Conservation (phyloP, 2,888 invertebrate species). For the Yponomeuta sedellus region DNA sequence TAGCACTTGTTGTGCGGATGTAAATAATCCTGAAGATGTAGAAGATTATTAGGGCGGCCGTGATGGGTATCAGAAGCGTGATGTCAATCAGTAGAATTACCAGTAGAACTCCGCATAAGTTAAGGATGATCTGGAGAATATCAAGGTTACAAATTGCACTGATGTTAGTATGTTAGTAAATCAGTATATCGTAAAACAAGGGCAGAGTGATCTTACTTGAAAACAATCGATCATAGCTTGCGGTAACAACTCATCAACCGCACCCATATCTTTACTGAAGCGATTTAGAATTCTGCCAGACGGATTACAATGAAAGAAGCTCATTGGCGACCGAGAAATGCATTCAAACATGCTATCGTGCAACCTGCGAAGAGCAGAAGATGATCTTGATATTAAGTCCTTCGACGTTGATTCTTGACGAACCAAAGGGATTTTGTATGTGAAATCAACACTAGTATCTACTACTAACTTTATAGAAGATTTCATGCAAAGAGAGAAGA, state of each 20-base stretch:
- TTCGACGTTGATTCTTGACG: too few relatives aligned
- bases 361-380: constrained; percentile 43
- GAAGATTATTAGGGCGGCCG: constrained; percentile 78
- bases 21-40: constrained; percentile 79
- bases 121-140: constrained; percentile 81
- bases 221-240: constrained; percentile 84
- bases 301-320: constrained; percentile 90
- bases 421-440: too few relatives aligned
- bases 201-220: constrained; percentile 53
- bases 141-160: neutral
- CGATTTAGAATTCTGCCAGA: constrained; percentile 85
- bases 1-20: constrained; percentile 81
- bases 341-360: constrained; percentile 82
- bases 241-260: constrained; percentile 86
- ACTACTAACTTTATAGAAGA: constrained; percentile 75
- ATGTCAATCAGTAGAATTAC: constrained; percentile 81
- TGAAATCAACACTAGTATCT: too few relatives aligned
- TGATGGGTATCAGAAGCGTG: constrained; percentile 62
- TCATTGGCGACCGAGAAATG: constrained; percentile 69
- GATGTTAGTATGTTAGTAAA: too few relatives aligned
- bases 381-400: too few relatives aligned
- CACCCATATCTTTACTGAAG: constrained; percentile 91
- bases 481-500: constrained; percentile 80
- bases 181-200: neutral
- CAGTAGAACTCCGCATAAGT: constrained; percentile 84